Percentiles rank a stretch among this genome's conserved stretches.
Conservation (phyloP, 2,888 invertebrate species). For the Chalcis sispes region DNA sequence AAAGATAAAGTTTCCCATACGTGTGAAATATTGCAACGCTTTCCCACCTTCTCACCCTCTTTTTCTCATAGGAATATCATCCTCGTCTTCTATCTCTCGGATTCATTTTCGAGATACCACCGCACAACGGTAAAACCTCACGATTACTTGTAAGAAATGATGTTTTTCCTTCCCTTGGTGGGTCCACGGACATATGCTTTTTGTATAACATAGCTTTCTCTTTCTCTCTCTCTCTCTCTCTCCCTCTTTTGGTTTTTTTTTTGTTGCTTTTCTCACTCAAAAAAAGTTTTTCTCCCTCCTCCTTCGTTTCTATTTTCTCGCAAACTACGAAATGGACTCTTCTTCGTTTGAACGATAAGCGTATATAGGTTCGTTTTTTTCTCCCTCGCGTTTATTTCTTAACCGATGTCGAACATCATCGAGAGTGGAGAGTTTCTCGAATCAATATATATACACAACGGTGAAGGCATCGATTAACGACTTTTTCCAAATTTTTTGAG, state of each 20-base stretch:
- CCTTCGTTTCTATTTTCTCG: not conserved
- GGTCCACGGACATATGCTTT: conserved; percentile 19
- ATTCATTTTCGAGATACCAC: conserved; percentile 30
- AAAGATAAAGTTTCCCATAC: no score
- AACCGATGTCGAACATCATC: no score
- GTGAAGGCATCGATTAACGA: conserved; percentile 14
- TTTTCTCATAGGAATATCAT: no score
- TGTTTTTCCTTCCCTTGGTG: conserved; percentile 20
- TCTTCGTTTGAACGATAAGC: no score
- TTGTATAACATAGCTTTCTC: no score
- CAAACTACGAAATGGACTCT: no score
- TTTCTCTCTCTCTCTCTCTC: not conserved
- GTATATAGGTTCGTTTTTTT: not conserved
- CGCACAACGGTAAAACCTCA: conserved; percentile 7
- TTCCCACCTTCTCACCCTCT: no score
- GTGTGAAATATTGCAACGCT: no score
- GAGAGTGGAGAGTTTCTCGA: conserved; percentile 34
- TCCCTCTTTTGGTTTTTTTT: no score
- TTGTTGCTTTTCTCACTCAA: not conserved
- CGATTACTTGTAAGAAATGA: conserved; percentile 29
- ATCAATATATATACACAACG: conserved; percentile 38
- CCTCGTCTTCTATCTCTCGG: no score
- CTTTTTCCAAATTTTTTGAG: conserved; percentile 22
- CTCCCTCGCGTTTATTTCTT: not conserved
- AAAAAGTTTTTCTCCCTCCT: conserved; percentile 1